Base-by-base conservation (phyloP, 2,888 invertebrate genomes). In the Drosophila pseudotalamancana region DNA sequence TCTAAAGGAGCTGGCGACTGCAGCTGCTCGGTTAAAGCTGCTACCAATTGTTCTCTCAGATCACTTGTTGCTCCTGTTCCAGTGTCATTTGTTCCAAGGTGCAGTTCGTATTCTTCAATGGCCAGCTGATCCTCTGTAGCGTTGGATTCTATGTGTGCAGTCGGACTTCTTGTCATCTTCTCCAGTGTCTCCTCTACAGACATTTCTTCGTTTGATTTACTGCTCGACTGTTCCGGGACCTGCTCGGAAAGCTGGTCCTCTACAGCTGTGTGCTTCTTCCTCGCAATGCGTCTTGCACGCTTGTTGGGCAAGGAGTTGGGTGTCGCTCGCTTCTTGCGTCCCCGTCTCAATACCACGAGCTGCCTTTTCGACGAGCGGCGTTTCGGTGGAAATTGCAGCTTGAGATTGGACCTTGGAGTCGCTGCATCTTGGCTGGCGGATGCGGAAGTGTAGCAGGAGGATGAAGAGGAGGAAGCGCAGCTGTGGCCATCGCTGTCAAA, bases 401-500 rank as follows among this genome's bases (percentile, higher is more conserved):
- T 59, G 9, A 19, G 1, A 25, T 32, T 51, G 3, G 8, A 3
- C 9, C 12, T 27, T 4, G 21, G 14, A 12, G 1, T 39, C 6
- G 21, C 11, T 9, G 31, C 14, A 2, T 46, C 12, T 14, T 21
- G 14, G 12, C 6, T 21, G 18, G 9, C n/a, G 9, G 37, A 9
- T 42, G 14, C 2, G 12, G 11, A 39, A 14, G 12, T 19, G 14
- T 25, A 27, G 34, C 11, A 31, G 18, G 29, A 18, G 11, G 37
- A 42, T 9, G 25, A 55, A 11, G 39, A 29, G 5, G 57, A 43
- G 0, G 73, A 61, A 12, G 48, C 27, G 18, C 60, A 55, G n/a
- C 55, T 54, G 18, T 29, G 54, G 34, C 56, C 48, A 32, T 76
- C 84, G 37, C 46, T 68, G 4, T 49, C 67, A 4, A 82, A 82